Evolutionary conservation across 2,888 invertebrate species (phyloP).

Genomic region (Prosopocoilus inquinatus): DNA sequence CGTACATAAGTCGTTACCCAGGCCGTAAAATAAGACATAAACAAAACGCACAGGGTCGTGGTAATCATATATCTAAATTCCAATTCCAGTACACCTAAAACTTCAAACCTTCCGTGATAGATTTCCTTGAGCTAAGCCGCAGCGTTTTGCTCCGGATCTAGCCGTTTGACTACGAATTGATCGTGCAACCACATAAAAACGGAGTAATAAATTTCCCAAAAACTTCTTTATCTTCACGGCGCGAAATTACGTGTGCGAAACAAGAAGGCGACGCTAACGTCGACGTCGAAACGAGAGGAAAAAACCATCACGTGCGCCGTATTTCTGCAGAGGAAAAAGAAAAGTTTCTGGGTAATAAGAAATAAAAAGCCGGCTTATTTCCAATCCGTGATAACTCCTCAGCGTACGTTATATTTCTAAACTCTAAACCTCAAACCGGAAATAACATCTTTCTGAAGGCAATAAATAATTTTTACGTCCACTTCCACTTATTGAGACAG

Average conservation of each 20-base stretch:
- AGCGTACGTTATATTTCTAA: slow-evolving; percentile 15
- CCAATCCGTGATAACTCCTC: slow-evolving; percentile 21
- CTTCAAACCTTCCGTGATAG: slow-evolving; percentile 13
- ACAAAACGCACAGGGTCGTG: no score
- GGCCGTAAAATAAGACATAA: no score
- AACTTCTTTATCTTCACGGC: slow-evolving; percentile 3
- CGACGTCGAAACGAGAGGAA: neutral
- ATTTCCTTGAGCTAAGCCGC: neutral
- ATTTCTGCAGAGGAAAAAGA: slow-evolving; percentile 1
- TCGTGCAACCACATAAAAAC: neutral
- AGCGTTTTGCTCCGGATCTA: no score
- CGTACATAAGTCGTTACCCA: no score
- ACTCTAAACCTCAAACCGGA: no score
- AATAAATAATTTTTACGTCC: no score
- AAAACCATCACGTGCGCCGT: neutral
- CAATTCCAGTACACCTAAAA: slow-evolving; percentile 7
- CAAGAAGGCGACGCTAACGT: neutral
- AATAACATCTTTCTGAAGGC: slow-evolving; percentile 31
- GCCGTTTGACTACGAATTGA: no score
- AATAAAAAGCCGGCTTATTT: slow-evolving; percentile 13
- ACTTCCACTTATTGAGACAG: no score
- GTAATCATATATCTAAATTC: slow-evolving; percentile 9
- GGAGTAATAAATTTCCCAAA: slow-evolving; percentile 2
- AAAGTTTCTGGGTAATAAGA: neutral
- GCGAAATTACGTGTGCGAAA: neutral